Conservation (phyloP, 2,113 vertebrate genomes). For the Nanorana parkeri region DNA sequence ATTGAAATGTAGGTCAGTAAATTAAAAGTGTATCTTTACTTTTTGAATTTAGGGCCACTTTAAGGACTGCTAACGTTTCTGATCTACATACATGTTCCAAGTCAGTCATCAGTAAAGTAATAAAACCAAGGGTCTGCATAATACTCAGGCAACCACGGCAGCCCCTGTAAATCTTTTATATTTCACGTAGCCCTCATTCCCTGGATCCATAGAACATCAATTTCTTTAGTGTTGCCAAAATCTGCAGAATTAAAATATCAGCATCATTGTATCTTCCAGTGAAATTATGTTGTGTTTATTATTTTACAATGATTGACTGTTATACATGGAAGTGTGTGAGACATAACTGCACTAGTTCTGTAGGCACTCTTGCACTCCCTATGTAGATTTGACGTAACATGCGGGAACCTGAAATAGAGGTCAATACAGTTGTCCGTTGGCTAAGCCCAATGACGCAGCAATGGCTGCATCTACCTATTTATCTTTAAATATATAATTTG, state of each 20-base stretch:
- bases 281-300: not conserved
- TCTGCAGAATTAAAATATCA: not conserved
- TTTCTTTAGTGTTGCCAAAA: conserved; percentile 3
- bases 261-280: not conserved
- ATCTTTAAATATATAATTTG: too few relatives aligned
- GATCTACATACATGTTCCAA: too few relatives aligned
- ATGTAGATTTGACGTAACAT: not conserved
- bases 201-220: not conserved
- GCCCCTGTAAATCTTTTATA: too few relatives aligned
- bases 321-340: not conserved
- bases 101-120: too few relatives aligned
- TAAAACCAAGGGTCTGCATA: not conserved
- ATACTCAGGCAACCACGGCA: not conserved
- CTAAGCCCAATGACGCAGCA: not conserved
- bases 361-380: not conserved
- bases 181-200: not conserved
- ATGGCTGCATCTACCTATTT: not conserved
- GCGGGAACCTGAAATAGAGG: not conserved
- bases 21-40: too few relatives aligned
- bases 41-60: too few relatives aligned
- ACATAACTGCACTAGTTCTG: not conserved
- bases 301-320: too few relatives aligned
- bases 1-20: too few relatives aligned
- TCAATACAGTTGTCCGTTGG: not conserved
- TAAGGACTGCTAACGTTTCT: too few relatives aligned